These are phyloP conservation scores for Syngnathus acus DNA, from an alignment of 2,797 vertebrate species.

Conservation along the genomic window DNA sequence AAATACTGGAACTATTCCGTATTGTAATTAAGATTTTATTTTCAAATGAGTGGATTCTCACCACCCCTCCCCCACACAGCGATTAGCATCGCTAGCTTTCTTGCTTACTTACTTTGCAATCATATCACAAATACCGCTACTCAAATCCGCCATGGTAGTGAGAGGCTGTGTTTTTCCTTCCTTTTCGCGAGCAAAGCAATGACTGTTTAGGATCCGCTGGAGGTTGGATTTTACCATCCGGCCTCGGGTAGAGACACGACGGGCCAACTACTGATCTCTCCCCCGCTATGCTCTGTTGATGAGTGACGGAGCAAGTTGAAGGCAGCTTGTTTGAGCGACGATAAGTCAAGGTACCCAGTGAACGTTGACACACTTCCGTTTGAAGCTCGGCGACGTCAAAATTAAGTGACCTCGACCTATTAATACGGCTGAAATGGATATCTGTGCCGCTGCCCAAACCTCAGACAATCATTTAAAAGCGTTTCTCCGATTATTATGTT, in stretches of 20 bases:
- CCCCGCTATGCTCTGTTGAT: constrained; percentile 46
- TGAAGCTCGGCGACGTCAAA: neutral
- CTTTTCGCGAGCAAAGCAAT: constrained; percentile 82
- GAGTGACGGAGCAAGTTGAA: constrained; percentile 33
- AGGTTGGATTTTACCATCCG: constrained; percentile 86
- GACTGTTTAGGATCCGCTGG: constrained; percentile 83
- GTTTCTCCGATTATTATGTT: neutral
- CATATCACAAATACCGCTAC: constrained; percentile 74
- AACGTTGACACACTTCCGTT: constrained; percentile 3
- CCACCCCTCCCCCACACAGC: constrained; percentile 3
- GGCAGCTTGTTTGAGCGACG: neutral
- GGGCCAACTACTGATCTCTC: constrained; percentile 54
- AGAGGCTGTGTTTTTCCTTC: constrained; percentile 72
- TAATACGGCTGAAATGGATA: neutral
- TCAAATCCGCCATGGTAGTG: constrained; percentile 69
- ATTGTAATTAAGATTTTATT: neutral
- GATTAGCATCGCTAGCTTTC: constrained; percentile 24
- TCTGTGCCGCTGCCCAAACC: too few relatives aligned
- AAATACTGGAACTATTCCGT: too few relatives aligned
- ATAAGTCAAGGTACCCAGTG: constrained; percentile 7
- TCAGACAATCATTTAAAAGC: neutral
- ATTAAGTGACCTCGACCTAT: neutral
- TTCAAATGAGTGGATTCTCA: constrained; percentile 23
- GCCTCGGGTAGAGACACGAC: constrained; percentile 73
- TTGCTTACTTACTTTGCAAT: constrained; percentile 73